Evolutionary conservation across 2,888 invertebrate genomes (phyloP).

Genomic region (Protophormia terraenovae): DNA sequence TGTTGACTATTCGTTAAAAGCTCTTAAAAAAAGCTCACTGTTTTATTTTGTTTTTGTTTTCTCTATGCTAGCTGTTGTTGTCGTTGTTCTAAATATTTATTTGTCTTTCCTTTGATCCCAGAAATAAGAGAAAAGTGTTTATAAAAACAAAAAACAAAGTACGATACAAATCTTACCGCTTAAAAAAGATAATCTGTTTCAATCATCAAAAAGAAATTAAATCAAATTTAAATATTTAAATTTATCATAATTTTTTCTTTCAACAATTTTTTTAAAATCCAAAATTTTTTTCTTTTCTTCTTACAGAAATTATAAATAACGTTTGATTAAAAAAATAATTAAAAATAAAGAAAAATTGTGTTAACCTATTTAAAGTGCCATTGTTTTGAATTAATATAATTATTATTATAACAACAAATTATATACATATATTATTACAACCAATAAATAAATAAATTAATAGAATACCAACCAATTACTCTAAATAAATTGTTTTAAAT

Average conservation of each 20-base stretch:
- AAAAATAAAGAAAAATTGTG: slow-evolving; percentile 44
- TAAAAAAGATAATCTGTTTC: slow-evolving; percentile 15
- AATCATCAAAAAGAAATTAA: slow-evolving; percentile 8
- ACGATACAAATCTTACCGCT: slow-evolving; percentile 53
- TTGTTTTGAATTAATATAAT: slow-evolving; percentile 63
- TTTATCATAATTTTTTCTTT: neutral
- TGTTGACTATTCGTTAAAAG: slow-evolving; percentile 41
- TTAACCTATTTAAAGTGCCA: slow-evolving; percentile 67
- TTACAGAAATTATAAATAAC: slow-evolving; percentile 47
- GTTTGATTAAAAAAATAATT: slow-evolving; percentile 22
- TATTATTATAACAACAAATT: slow-evolving; percentile 26
- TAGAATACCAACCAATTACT: slow-evolving; percentile 32
- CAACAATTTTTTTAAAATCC: neutral
- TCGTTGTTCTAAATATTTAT: neutral
- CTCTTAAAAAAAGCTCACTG: slow-evolving; percentile 27
- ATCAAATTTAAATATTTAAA: neutral
- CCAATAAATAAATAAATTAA: slow-evolving; percentile 30
- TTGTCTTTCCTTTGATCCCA: slow-evolving; percentile 13
- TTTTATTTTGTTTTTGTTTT: neutral
- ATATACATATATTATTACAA: slow-evolving; percentile 3
- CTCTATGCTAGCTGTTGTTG: neutral
- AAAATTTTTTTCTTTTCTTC: neutral
- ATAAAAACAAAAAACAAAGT: slow-evolving; percentile 30
- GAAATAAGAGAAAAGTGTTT: slow-evolving; percentile 28
- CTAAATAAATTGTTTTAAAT: slow-evolving; percentile 32